phyloP scores from a whole-genome alignment of 2,797 vertebrate genomes.

The Neosilurus hyrtlii region DNA sequence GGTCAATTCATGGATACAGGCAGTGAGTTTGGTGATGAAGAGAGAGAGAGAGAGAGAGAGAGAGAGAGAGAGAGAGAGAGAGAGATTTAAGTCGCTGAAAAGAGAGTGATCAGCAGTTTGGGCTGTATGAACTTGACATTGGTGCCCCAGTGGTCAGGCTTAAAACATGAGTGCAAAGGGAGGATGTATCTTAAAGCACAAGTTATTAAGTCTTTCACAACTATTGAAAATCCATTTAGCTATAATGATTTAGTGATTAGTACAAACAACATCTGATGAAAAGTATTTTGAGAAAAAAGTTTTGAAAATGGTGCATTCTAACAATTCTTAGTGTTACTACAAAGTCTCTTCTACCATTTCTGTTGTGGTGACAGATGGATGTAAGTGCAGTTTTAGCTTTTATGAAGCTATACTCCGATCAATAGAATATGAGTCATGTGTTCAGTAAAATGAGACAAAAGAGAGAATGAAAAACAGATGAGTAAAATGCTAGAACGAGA shows the following conservation, averaged over 20 bases:
- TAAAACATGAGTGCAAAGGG: background rate
- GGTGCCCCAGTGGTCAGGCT: conserved; percentile 10
- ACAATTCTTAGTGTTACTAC: background rate
- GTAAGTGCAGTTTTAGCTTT: background rate
- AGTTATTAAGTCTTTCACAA: conserved; percentile 26
- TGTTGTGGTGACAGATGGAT: background rate
- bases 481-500: background rate
- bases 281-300: background rate
- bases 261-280: background rate
- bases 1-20: conserved; percentile 37
- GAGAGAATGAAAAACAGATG: background rate
- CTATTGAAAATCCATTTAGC: background rate
- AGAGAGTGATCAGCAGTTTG: conserved; percentile 45
- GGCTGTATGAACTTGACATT: conserved; percentile 31
- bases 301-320: too few relatives aligned
- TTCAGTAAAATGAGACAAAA: background rate
- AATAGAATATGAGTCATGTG: background rate
- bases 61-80: background rate
- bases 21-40: background rate
- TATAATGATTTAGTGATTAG: background rate
- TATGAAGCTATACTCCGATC: background rate
- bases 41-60: background rate
- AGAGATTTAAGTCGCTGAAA: conserved; percentile 40
- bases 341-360: background rate
- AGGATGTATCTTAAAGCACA: conserved; percentile 12